Evolutionary conservation across 2,797 vertebrate genomes (phyloP).

Genomic region (Notoglanidium macrostoma): DNA sequence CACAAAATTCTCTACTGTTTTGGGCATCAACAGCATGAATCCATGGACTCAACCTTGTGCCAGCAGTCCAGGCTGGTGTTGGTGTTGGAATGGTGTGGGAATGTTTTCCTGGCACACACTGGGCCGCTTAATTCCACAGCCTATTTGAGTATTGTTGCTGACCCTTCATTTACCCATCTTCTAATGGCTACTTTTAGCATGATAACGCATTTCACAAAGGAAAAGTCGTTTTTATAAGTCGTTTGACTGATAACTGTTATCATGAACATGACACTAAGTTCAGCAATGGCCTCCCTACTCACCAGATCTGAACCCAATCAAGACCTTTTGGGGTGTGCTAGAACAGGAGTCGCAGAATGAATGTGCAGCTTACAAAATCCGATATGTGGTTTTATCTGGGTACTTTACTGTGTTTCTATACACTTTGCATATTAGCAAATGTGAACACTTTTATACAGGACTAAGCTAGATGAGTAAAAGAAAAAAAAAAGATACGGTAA

Average conservation of each 20-base stretch:
- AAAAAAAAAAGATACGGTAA: not conserved
- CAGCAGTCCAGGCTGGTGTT: not conserved
- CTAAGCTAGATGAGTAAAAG: not conserved
- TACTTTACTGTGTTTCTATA: not conserved
- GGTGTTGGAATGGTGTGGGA: not conserved
- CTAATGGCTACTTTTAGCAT: not conserved
- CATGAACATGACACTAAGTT: not conserved
- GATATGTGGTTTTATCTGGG: not conserved
- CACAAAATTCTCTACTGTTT: not conserved
- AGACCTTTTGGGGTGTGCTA: not conserved
- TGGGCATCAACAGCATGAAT: not conserved
- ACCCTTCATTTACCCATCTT: not conserved
- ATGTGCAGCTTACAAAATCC: not conserved
- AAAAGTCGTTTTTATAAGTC: not conserved
- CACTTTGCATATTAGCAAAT: not conserved
- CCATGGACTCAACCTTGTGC: not conserved
- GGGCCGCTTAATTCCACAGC: not conserved
- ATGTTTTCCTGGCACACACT: not conserved
- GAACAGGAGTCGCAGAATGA: not conserved
- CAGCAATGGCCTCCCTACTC: not conserved
- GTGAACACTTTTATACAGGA: not conserved
- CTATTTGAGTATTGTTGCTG: not conserved
- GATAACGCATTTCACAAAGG: not conserved
- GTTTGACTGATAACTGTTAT: not conserved
- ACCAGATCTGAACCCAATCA: not conserved